Base-by-base conservation (phyloP, 2,797 vertebrate genomes). In the Eulemur albifrons region DNA sequence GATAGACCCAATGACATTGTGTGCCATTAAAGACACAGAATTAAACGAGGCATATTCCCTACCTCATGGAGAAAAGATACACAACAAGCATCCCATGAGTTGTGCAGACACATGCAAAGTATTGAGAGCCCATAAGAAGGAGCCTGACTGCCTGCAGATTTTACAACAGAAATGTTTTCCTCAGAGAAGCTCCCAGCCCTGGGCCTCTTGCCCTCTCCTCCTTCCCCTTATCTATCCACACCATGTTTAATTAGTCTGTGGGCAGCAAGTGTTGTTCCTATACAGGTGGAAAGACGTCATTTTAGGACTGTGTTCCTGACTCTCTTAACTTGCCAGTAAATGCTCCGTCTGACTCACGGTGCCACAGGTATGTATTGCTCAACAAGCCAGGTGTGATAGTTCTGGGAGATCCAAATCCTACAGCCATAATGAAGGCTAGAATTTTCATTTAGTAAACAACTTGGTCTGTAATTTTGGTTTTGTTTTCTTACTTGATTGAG, bases 381-480 rank as follows among this genome's bases (percentile, higher is more conserved):
- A 97, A 97, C 73, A 81, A 85, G 50, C 72, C 96, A 97, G 96
- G 95, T 97, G 95, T 54, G 83, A 96, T 88, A 45, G 7, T 12
- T 76, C 61, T 48, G 38, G 45, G 57, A 93, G 61, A 90, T 87
- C 38, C 76, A 77, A 94, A 90, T 83, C 86, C 93, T 86, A 93
- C n/a, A 96, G 59, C 10, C 61, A 79, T 32, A 76, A 81, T 7
- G 67, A 91, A 93, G 48, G 30, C 27, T 88, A 89, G 65, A 86
- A 81, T 96, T 77, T 96, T 94, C 80, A 57, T 50, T 77, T 73
- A 76, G 76, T 84, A 97, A 97, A 96, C 95, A 96, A 93, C 84
- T 25, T 63, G 20, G 52, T 30, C 86, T 88, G 63, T 94, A 80
- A 95, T 95, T 96, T 94, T 43, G 48, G 21, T 50, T 87, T 90